Percentiles rank a stretch among this genome's conserved stretches.
Conservation (phyloP, 2,113 vertebrate species). For the Boulengeromyrus knoepffleri region DNA sequence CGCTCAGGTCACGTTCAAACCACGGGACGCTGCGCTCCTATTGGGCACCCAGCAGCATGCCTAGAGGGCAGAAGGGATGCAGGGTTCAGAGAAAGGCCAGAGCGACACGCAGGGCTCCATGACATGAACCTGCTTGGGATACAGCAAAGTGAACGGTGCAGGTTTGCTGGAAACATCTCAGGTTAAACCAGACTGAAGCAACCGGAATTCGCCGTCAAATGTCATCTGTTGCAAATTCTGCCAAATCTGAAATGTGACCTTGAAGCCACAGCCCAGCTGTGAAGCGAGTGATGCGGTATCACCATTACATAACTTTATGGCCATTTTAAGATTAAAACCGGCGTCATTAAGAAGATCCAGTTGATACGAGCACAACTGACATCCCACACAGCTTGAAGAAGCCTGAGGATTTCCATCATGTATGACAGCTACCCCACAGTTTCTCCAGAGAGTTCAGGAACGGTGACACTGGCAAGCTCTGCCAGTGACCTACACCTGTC, state of each 20-base stretch:
- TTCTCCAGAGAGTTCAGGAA: neutral
- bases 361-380: neutral
- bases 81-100: slow-evolving; percentile 24
- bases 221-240: neutral
- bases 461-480: neutral
- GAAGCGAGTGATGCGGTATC: neutral
- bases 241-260: neutral
- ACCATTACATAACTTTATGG: neutral
- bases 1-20: slow-evolving; percentile 66
- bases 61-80: slow-evolving; percentile 43
- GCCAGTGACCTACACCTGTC: neutral
- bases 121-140: neutral
- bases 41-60: slow-evolving; percentile 45
- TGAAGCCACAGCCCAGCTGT: neutral
- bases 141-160: neutral
- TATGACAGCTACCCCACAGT: neutral
- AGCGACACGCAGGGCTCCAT: neutral
- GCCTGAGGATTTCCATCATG: neutral
- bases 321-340: neutral
- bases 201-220: neutral
- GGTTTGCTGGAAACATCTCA: neutral
- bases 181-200: neutral
- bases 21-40: slow-evolving; percentile 56
- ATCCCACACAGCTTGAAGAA: neutral
- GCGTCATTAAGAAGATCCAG: neutral